Percentiles rank a stretch among this genome's conserved stretches.
Conservation (phyloP, 92 coral and sea anemone genomes). For the Anthopleura xanthogrammica region DNA sequence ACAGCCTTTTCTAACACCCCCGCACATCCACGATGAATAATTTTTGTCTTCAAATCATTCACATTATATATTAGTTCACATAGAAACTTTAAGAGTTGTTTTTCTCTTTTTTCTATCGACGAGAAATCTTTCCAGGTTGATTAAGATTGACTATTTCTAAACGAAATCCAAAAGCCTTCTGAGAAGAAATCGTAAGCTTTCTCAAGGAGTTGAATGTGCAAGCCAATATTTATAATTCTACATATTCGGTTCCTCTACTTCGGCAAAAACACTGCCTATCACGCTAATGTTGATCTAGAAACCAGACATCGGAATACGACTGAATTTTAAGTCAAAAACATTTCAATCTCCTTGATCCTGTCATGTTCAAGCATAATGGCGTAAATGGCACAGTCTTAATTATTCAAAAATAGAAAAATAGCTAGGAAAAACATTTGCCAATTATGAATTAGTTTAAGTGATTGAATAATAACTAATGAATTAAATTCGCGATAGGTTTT, state of each 20-base stretch:
- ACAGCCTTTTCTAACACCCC: neutral
- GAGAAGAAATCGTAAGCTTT: neutral
- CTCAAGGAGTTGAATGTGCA: neutral
- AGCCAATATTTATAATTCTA: neutral
- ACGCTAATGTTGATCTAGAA: neutral
- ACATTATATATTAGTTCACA: neutral
- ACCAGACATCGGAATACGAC: neutral
- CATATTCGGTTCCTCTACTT: neutral
- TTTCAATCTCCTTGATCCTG: neutral
- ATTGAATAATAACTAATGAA: neutral
- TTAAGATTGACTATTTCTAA: neutral
- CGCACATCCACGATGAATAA: neutral
- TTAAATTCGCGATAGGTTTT: neutral
- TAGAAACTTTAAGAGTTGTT: neutral
- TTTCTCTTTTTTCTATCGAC: neutral
- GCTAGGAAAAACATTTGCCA: neutral
- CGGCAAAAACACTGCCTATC: neutral
- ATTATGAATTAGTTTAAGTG: slow-evolving; percentile 5
- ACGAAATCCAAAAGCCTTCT: neutral
- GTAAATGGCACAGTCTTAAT: neutral
- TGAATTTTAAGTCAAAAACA: neutral
- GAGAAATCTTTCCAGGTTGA: neutral
- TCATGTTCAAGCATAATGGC: neutral
- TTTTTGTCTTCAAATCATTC: neutral
- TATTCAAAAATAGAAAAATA: neutral